Evolutionary conservation across 2,113 vertebrate genomes (phyloP), one percentile per base, ranked within the genome.

Genomic region (Helogale parvula): DNA sequence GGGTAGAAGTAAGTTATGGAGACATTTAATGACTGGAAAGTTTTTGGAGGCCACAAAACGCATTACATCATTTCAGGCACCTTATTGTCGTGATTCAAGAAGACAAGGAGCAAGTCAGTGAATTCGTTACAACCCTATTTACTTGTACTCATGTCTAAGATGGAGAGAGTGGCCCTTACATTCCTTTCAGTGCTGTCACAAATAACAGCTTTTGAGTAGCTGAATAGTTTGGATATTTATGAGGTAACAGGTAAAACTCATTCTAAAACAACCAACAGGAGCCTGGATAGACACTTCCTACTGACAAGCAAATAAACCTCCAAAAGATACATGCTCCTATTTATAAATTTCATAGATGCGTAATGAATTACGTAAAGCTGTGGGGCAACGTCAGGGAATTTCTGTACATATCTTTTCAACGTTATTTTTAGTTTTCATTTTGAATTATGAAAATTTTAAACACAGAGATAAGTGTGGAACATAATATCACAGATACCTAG

Each of bases 341-440:
- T 52, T 81, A n/a, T 63, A 94, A 47, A 65, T 88, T 94, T 63
- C 79, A 81, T 69, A 14, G 7, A 52, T 81, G 27, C 17, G 25
- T 69, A 93, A 85, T 21, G 17, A 86, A 92, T 82, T 88, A 92
- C 81, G 54, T 72, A 60, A 74, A 82, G 35, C 52, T 31, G 1
- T 45, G 63, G 10, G 33, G 6, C 35, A 74, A 90, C 83, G 15
- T 19, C 12, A 69, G 41, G 52, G 21, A 74, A 77, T 57, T n/a
- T 79, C 85, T 83, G 14, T 63, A 25, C 71, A 21, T 88, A 50
- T 45, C n/a, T 91, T 87, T 97, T 85, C 10, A 77, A 97, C 81
- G 50, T 84, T 85, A 88, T 60, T 85, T 93, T 96, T 68, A 38
- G 25, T 81, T 90, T 91, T 88, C 86, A 76, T 84, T 80, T 69